Percentiles rank a stretch among this genome's conserved stretches.
Conservation (phyloP, 2,113 vertebrate genomes). For the Chaetorhynchus papuensis region DNA sequence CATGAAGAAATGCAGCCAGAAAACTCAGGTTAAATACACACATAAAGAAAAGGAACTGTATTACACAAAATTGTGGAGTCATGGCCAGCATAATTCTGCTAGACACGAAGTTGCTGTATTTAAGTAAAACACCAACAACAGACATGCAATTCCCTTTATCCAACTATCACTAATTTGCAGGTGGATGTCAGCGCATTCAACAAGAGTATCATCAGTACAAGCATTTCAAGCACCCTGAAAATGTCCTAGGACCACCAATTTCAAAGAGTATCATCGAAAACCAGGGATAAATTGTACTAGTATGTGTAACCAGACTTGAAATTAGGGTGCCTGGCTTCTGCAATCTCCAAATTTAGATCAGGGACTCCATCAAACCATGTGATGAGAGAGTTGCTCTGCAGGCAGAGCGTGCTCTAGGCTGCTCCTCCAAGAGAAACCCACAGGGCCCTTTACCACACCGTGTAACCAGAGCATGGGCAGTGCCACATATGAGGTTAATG, state of each 20-base stretch:
- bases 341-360: not conserved
- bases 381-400: not conserved
- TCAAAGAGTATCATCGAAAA: not conserved
- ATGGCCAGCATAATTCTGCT: not conserved
- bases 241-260: not conserved
- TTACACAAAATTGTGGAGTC: not conserved
- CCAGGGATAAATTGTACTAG: not conserved
- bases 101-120: fast-evolving
- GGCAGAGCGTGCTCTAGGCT: not conserved
- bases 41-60: not conserved
- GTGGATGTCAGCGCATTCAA: not conserved
- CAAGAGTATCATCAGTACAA: not conserved
- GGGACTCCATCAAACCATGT: not conserved
- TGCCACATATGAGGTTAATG: fast-evolving
- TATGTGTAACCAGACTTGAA: not conserved
- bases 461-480: not conserved
- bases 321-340: not conserved
- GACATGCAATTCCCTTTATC: not conserved
- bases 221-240: not conserved
- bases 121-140: not conserved
- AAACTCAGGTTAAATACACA: not conserved
- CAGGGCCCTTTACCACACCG: not conserved
- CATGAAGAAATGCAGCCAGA: not conserved
- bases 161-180: not conserved
- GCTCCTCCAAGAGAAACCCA: not conserved